A percentile compares a stretch with the other conserved stretches of the same genome.
Evolutionary conservation across 2,888 invertebrate species (phyloP).

Genomic region (Ochropleura plecta): DNA sequence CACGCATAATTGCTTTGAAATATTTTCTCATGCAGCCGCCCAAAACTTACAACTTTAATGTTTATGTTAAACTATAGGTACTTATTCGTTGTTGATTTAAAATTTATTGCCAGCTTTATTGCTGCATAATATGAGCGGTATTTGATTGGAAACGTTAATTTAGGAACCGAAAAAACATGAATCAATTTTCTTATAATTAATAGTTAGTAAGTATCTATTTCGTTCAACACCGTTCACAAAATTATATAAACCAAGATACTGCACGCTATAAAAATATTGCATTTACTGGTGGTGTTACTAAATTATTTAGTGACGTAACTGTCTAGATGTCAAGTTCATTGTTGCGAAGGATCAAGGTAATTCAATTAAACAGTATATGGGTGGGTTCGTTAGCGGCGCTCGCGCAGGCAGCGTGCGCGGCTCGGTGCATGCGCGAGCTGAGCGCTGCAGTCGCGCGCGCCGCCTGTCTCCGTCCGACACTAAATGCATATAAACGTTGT

Average conservation of each 20-base stretch:
- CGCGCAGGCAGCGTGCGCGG: slow-evolving; percentile 53
- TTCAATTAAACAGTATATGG: slow-evolving; percentile 77
- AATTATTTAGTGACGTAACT: slow-evolving; percentile 39
- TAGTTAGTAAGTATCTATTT: slow-evolving; percentile 10
- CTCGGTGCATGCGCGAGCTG: slow-evolving; percentile 53
- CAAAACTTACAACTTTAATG: slow-evolving; percentile 65
- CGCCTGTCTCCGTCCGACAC: slow-evolving; percentile 77
- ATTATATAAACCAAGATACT: slow-evolving; percentile 17
- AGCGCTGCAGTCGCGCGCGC: slow-evolving; percentile 54
- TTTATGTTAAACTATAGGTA: slow-evolving; percentile 60
- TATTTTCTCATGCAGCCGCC: slow-evolving; percentile 80
- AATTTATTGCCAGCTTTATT: slow-evolving; percentile 72
- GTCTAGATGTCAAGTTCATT: slow-evolving; percentile 59
- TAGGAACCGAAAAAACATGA: slow-evolving; percentile 52
- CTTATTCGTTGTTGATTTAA: slow-evolving; percentile 72
- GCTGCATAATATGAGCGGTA: slow-evolving; percentile 51
- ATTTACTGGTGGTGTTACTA: slow-evolving; percentile 17
- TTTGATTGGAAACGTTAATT: slow-evolving; percentile 67
- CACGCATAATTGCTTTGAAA: slow-evolving; percentile 77
- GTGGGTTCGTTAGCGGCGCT: slow-evolving; percentile 75
- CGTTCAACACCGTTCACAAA: slow-evolving; percentile 15
- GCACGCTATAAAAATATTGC: slow-evolving; percentile 22
- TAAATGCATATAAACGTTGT: slow-evolving; percentile 86
- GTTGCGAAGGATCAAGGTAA: slow-evolving; percentile 68
- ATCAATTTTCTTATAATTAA: slow-evolving; percentile 54